Conservation (phyloP, 2,797 vertebrate species). For the Siniperca undulata region DNA sequence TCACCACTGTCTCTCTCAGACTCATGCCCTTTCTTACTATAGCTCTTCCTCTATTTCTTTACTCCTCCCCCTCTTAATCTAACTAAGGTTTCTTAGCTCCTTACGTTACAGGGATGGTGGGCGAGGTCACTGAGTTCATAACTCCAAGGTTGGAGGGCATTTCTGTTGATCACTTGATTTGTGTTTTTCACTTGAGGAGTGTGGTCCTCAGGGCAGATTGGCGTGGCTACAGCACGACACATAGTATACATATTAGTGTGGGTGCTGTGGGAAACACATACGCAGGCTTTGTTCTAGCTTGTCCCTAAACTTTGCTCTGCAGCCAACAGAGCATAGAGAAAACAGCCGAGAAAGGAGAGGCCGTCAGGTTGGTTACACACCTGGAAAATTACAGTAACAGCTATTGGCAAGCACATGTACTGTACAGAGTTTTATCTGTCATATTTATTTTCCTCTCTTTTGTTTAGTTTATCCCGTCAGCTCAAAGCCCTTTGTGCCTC, state of each 20-base stretch:
- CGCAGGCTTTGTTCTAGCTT: conserved; percentile 71
- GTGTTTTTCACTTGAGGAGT: conserved; percentile 8
- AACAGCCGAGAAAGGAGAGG: conserved; percentile 46
- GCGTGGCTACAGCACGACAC: conserved; percentile 39
- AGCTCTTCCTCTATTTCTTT: neutral
- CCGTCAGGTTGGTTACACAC: conserved; percentile 40
- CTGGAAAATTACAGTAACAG: conserved; percentile 48
- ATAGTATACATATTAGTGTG: conserved; percentile 46
- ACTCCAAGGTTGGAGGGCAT: conserved; percentile 13
- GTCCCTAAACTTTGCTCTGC: conserved; percentile 45
- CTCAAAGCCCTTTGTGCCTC: conserved; percentile 3
- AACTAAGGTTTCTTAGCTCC: conserved; percentile 3
- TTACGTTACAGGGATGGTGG: neutral
- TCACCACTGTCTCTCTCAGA: neutral
- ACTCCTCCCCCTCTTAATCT: neutral
- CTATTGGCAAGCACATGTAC: conserved; percentile 1
- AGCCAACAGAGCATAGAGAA: conserved; percentile 19
- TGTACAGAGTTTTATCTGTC: conserved; percentile 4
- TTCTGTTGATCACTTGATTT: conserved; percentile 45
- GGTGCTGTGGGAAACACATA: conserved; percentile 68
- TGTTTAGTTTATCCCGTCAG: conserved; percentile 9
- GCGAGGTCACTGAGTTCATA: conserved; percentile 46
- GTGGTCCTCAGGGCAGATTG: conserved; percentile 42
- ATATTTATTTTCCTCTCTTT: conserved; percentile 14
- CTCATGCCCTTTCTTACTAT: conserved; percentile 9